Base-by-base conservation (phyloP, 2,113 vertebrate species). In the Neotragus pygmaeus region DNA sequence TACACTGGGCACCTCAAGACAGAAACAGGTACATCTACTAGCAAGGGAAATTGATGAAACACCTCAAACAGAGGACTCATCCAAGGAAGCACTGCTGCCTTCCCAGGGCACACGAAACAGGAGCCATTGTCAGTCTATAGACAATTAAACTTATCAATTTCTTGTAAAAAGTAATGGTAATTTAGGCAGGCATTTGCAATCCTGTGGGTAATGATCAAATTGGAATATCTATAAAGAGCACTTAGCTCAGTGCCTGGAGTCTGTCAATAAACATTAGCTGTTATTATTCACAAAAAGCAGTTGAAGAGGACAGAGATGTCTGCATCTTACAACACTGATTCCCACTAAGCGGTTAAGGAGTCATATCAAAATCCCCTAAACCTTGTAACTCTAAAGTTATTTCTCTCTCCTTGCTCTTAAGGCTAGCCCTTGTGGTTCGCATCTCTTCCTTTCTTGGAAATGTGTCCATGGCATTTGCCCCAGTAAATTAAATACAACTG, bases 401-500 rank as follows among this genome's bases (percentile, higher is more conserved):
- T 83, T 80, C 70, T 92, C 25, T 96, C 39, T 62, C 28, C n/a
- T 85, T 23, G 28, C 43, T 83, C 47, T 87, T 91, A 57, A 12
- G 90, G 49, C 86, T 88, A 82, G 30, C 27, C 14, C 25, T 91
- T 93, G 60, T 90, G 78, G 60, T 75, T 49, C 13, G 0, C 30
- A 86, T 83, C 77, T 95, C 39, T 84, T 97, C 43, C 90, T 82
- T 95, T 66, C 53, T 97, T 77, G 94, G 94, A 96, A 97, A 80
- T 91, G 84, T 97, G 87, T 95, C 57, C 85, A 82, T 8, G 53
- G 90, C 81, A 97, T 91, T 97, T 95, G 73, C 70, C 95, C 87
- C 85, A 64, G 57, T 3, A 87, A 98, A 97, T 95, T 88, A 92
- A 97, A 97, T 97, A 96, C 86, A 70, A 88, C 87, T 97, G 96